Base-by-base conservation (phyloP, 2,888 invertebrate genomes). In the Melieria omissa region DNA sequence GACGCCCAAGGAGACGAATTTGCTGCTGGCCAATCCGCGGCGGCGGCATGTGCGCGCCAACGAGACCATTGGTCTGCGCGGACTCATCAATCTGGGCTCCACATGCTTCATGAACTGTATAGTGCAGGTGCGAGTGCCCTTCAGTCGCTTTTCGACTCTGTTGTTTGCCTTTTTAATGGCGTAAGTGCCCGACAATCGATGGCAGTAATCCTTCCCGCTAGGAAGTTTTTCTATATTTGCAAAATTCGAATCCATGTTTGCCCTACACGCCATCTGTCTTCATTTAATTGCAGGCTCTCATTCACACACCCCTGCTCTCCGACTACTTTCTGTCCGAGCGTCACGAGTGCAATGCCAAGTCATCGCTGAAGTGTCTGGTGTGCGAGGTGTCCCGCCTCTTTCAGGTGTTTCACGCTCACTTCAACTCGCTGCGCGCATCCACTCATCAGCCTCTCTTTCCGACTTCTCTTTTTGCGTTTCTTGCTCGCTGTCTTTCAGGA, bases 61-160 rank as follows among this genome's bases (percentile, higher is more conserved):
- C 82, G 93, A 95, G 70, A 94, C 94, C 47, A 93, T 96, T 75
- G 96, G 99, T 54, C 89, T 99, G 72, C 90, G 99, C 70, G 99
- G 99, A 0, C 88, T 99, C 71, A 93, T 98, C 81, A 99, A 99
- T 88, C 89, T 99, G 76, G 99, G 99, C 49, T 95, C 97, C 78
- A 99, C 99, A 4, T 99, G 99, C 88, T 99, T 98, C 86, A 97
- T 99, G 96, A 99, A 98, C 88, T 97, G 97, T 84, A 97, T 99
- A 80, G 93, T 99, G 9, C 96, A 97, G 89, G 91, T 90, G 77
- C 80, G 76, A 65, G 6, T 29, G 29, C 29, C 16, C 29, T 29
- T 29, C 29, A 2, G 29, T 52, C 29, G 29, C 29, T 29, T 29
- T 29, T 29, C 29, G 29, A 29, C 29, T 29, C 29, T 29, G 29